A percentile compares a stretch with the other conserved stretches of the same genome.
phyloP scores from a whole-genome alignment of 1,140 invertebrate genomes.

The Rhyacophila brunnea region DNA sequence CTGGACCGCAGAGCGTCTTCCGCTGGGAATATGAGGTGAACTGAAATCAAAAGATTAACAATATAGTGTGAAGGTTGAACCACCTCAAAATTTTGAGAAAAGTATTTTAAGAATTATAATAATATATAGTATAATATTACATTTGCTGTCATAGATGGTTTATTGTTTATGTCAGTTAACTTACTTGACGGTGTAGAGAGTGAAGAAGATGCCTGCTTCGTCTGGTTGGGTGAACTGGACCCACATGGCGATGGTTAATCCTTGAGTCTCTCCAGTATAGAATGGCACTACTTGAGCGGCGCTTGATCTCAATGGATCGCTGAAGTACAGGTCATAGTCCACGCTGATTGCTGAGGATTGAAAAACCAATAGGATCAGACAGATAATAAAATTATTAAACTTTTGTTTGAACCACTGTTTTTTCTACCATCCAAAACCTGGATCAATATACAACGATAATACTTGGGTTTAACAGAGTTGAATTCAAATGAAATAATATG shows the following conservation, averaged over 20 bases:
- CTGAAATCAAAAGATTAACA: constrained; percentile 48
- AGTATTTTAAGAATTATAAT: no score
- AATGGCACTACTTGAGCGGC: constrained; percentile 90
- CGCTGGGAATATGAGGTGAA: constrained; percentile 74
- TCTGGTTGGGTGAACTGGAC: constrained; percentile 90
- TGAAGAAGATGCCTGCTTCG: constrained; percentile 90
- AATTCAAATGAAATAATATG: no score
- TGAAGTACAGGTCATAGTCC: constrained; percentile 94
- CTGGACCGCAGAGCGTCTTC: constrained; percentile 79
- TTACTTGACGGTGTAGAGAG: constrained; percentile 82
- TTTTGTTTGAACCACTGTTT: no score
- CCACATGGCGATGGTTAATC: constrained; percentile 92
- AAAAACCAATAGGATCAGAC: constrained; percentile 24
- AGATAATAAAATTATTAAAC: no score
- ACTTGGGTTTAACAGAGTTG: no score
- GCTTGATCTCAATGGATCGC: constrained; percentile 82
- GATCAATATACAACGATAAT: no score
- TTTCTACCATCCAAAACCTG: no score
- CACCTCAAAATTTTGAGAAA: neutral
- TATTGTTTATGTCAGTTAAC: constrained; percentile 36
- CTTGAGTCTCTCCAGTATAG: constrained; percentile 70
- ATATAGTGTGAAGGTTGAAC: no score
- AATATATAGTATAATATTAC: no score
- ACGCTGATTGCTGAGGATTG: constrained; percentile 81
- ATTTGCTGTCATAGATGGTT: neutral